phyloP scores from a whole-genome alignment of 2,113 vertebrate species.

The Anseranas semipalmata region DNA sequence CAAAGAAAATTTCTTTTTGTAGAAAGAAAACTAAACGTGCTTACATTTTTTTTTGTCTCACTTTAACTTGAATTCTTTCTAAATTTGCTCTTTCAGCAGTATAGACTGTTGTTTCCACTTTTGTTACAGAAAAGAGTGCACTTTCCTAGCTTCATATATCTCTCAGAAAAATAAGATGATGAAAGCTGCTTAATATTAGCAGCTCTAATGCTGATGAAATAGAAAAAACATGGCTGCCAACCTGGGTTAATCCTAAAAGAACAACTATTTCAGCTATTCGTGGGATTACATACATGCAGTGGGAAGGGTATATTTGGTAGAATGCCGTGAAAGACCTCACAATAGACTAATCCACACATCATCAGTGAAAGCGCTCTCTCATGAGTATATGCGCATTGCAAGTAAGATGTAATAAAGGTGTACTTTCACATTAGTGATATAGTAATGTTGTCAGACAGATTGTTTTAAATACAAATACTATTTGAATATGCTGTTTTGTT shows the following conservation, averaged over 20 bases:
- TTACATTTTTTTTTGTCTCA: not conserved
- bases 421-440: not conserved
- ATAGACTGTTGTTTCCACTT: not conserved
- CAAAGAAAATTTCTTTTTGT: not conserved
- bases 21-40: not conserved
- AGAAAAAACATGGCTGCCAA: conserved; percentile 40
- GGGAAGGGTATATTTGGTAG: not conserved
- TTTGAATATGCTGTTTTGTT: not conserved
- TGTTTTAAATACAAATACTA: not conserved
- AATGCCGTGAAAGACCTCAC: not conserved
- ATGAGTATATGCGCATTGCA: not conserved
- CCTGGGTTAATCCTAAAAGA: not conserved
- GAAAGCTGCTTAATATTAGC: conserved; percentile 22
- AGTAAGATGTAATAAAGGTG: not conserved
- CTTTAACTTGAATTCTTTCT: not conserved
- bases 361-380: not conserved
- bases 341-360: not conserved
- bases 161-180: not conserved
- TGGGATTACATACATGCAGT: not conserved
- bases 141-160: conserved; percentile 33
- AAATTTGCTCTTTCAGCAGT: not conserved
- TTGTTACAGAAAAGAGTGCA: not conserved
- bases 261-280: not conserved
- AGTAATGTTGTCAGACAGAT: not conserved
- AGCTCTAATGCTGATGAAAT: conserved; percentile 59